These are phyloP conservation scores for Neolamprologus tretocephalus DNA, from an alignment of 2,113 vertebrate species.

Conservation along the genomic window DNA sequence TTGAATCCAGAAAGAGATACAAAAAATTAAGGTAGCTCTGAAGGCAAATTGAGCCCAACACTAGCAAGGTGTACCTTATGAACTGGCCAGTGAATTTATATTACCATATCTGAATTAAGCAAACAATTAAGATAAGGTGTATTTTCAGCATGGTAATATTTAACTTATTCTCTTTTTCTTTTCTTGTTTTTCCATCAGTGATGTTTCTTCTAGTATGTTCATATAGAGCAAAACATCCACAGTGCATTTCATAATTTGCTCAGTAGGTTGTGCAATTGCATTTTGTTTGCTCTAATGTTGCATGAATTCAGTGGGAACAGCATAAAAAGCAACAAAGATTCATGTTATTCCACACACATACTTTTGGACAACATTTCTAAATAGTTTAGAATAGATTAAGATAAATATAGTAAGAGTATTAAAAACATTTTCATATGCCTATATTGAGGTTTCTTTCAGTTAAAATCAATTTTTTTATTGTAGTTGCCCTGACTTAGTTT, in stretches of 20 bases:
- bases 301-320: neutral
- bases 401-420: neutral
- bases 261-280: conserved; percentile 33
- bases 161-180: neutral
- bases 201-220: neutral
- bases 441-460: neutral
- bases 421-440: neutral
- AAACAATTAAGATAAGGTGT: neutral
- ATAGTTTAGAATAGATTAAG: neutral
- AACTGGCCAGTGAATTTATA: neutral
- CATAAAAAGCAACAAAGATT: neutral
- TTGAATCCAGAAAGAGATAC: neutral
- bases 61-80: neutral
- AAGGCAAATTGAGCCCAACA: neutral
- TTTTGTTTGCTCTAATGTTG: neutral
- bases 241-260: neutral
- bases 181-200: neutral
- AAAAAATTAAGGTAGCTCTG: neutral
- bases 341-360: neutral
- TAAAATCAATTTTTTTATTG: neutral
- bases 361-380: neutral
- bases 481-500: neutral
- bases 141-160: neutral
- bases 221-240: neutral
- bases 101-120: neutral